These are phyloP conservation scores for Gallirallus australis DNA, from an alignment of 2,797 vertebrate species.

Conservation along the genomic window DNA sequence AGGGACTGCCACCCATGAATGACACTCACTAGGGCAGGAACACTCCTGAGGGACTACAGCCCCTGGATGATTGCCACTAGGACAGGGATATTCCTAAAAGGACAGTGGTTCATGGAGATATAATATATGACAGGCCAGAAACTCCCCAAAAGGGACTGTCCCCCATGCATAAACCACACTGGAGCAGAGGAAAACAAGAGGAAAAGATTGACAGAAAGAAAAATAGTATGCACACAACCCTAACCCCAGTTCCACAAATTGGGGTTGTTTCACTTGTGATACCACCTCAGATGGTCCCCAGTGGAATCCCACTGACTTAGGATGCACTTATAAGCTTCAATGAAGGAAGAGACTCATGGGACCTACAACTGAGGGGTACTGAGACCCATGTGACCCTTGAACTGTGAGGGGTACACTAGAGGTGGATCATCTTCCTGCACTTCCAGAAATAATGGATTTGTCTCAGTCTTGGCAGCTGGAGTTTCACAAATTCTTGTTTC, in stretches of 20 bases:
- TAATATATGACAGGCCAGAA: background rate
- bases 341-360: background rate
- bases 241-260: background rate
- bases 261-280: background rate
- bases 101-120: background rate
- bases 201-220: background rate
- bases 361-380: background rate
- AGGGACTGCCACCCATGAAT: background rate
- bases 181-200: background rate
- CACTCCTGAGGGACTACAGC: background rate
- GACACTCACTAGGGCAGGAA: accelerated
- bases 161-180: background rate
- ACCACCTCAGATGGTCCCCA: background rate
- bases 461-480: background rate
- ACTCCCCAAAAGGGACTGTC: background rate
- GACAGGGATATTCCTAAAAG: background rate
- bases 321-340: background rate
- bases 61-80: accelerated
- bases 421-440: background rate
- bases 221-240: background rate
- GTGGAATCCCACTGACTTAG: background rate
- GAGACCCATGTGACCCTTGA: too few relatives aligned
- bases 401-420: background rate
- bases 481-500: background rate
- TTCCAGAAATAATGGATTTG: background rate